Evolutionary conservation across 1,140 invertebrate genomes (phyloP).

Genomic region (Diorhabda carinulata): DNA sequence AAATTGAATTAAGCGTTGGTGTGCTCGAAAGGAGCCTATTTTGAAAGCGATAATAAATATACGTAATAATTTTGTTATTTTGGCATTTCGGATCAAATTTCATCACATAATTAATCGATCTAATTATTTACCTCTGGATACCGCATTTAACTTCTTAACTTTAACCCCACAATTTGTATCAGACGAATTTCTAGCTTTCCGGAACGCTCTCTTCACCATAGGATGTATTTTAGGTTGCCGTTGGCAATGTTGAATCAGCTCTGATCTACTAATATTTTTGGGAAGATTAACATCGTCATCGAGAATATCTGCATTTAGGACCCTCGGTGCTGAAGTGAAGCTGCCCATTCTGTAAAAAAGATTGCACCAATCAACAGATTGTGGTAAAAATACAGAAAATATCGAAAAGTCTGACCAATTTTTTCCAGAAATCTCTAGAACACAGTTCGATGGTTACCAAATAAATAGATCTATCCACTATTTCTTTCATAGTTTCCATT

Average conservation of each 20-base stretch:
- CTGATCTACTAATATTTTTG: slow-evolving; percentile 49
- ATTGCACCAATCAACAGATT: no score
- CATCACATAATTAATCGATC: not conserved
- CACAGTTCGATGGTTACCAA: no score
- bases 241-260: slow-evolving; percentile 55
- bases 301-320: slow-evolving; percentile 61
- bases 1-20: no score
- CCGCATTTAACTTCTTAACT: slow-evolving; percentile 48
- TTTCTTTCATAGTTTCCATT: no score
- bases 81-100: not conserved
- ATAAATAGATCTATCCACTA: no score
- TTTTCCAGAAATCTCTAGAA: no score
- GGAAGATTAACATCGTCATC: slow-evolving; percentile 58
- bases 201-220: slow-evolving; percentile 51
- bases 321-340: slow-evolving; percentile 65
- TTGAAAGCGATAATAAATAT: no score
- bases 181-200: slow-evolving; percentile 20
- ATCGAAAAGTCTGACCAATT: no score
- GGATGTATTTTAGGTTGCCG: slow-evolving; percentile 46
- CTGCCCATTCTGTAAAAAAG: slow-evolving; percentile 65
- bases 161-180: slow-evolving; percentile 42
- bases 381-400: no score
- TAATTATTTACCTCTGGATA: slow-evolving; percentile 47
- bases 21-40: no score
- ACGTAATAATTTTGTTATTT: no score